Base-by-base conservation (phyloP, 2,888 invertebrate species). In the Sphinx pinastri region DNA sequence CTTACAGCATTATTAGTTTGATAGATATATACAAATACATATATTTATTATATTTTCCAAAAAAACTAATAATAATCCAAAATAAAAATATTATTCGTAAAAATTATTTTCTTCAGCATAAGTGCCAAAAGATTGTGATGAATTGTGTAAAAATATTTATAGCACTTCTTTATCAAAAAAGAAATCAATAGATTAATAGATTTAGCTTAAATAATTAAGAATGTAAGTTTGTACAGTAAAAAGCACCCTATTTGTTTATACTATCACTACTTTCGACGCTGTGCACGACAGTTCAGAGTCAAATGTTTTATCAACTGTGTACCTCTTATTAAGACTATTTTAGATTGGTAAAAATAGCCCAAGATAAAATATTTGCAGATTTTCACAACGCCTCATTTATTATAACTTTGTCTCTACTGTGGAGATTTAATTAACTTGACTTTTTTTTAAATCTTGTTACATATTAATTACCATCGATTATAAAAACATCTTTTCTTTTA, bases 171-270 rank as follows among this genome's bases (percentile, higher is more conserved):
- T 19, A 13, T 19, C 49, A 49, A 25, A 12, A 19, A 63, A 49
- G 49, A 63, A 63, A 63, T 57, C 25, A 57, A 57, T 25, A 57
- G n/a, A 47, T 19, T 13, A 45, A 47, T 60, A 60, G 5, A 60
- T 60, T 60, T 16, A 16, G 12, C 16, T 47, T 60, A 45, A 47
- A 45, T 54, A 54, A 54, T 54, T 59, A 59, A 7, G 38, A 38
- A 38, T 60, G 60, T 63, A 63, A 49, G 49, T 63, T 63, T 63
- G 63, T 63, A 63, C 63, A 63, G 49, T 63, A 49, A 63, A 60
- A 63, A 63, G 63, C 63, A 63, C 63, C 57, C 47, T 47, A 63
- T 63, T 19, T 49, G 19, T 63, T 25, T 60, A 47, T n/a, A 63
- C 19, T 19, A 49, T 47, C 47, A 49, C 13, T 19, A 13, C 11